These are phyloP conservation scores for Chaetops frenatus DNA, from an alignment of 2,113 vertebrate genomes.

Conservation along the genomic window DNA sequence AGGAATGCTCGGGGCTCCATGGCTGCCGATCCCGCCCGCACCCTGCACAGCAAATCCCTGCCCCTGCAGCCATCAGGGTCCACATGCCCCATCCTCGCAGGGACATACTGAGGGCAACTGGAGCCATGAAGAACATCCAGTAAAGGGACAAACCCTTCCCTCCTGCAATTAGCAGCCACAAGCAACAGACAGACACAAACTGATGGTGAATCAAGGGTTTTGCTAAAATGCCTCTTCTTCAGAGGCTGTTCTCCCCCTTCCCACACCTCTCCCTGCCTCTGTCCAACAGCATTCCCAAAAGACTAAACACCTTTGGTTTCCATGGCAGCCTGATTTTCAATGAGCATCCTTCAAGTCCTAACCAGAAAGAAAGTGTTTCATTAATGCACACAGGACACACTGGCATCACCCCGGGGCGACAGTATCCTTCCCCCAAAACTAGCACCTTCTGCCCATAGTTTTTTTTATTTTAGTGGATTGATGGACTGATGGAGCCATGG, in stretches of 20 bases:
- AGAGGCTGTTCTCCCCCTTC: neutral
- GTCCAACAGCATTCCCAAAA: conserved; percentile 56
- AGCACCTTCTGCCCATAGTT: neutral
- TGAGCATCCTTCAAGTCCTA: conserved; percentile 55
- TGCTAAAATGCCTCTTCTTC: neutral
- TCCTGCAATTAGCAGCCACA: neutral
- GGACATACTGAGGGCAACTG: neutral
- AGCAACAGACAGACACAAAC: neutral
- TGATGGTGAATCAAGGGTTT: neutral
- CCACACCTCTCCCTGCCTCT: neutral
- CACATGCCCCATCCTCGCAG: rapidly evolving
- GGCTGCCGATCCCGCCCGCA: rapidly evolving
- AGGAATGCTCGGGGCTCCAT: rapidly evolving
- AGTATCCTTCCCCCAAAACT: neutral
- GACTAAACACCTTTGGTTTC: conserved; percentile 65
- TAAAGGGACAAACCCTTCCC: neutral
- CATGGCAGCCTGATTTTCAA: conserved; percentile 66
- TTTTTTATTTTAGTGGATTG: neutral
- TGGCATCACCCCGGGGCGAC: neutral
- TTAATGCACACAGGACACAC: conserved; percentile 27
- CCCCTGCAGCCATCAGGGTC: neutral
- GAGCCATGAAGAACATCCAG: neutral
- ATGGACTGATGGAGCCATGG: neutral
- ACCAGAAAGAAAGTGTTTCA: conserved; percentile 45
- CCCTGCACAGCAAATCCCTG: neutral